Base-by-base conservation (phyloP, 2,888 invertebrate genomes). In the Drosophila lacicola region DNA sequence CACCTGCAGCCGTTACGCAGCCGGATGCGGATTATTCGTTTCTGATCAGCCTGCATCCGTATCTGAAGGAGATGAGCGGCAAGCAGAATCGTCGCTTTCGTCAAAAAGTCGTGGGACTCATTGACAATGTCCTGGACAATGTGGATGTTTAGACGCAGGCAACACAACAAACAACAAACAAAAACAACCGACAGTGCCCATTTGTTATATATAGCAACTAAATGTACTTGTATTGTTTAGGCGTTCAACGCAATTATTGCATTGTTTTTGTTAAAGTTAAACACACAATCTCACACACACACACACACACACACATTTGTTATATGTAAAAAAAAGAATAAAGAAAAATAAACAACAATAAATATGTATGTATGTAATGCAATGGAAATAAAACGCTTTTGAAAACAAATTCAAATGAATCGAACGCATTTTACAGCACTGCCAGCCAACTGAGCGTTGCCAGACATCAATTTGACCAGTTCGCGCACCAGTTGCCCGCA, bases 1-100 rank as follows among this genome's bases (percentile, higher is more conserved):
- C 45, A 36, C n/a, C 47, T 25, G 41, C 51, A n/a, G 33, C 44
- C 46, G 55, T 46, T 10, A 39, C 53, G 4, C 53, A 79, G 29
- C 87, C 90, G 19, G 91, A 91, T 72, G 91, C 91, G 54, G 91
- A 91, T 64, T 91, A 90, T 78, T 90, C 85, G 61, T 91, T 91
- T 80, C 75, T 91, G 64, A 91, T 91, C 68, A 91, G 91, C 71
- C 82, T 91, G 74, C 88, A 89, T 83, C 91, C 91, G 58, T 91
- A 86, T 80, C 71, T 91, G 17, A 91, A 86, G 73, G 91, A 91
- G 74, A 91, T 91, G 91, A 84, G 77, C 29, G 91, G 91, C 54
- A 91, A 91, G 61, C 91, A 91, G 75, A 91, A 90, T 73, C 89
- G 91, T 9, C 88, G 91, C 45, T 91, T 91, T 77, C 88, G 90